phyloP scores from a whole-genome alignment of 2,113 vertebrate species.

The Terrapene triunguis region DNA sequence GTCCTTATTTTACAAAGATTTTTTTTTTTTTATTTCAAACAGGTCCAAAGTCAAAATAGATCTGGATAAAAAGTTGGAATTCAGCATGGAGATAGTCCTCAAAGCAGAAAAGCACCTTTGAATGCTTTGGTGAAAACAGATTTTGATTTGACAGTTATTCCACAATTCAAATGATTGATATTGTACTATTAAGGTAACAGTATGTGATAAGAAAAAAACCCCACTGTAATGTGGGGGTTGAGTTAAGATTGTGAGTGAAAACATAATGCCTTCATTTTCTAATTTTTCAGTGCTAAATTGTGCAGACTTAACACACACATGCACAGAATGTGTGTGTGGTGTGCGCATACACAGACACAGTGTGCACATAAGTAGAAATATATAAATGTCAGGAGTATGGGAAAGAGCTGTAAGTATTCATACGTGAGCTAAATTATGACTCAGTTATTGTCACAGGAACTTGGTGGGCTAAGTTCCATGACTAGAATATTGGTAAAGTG shows the following conservation, averaged over 20 bases:
- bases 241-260: not conserved
- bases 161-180: not conserved
- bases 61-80: not conserved
- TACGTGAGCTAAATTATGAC: too few species aligned
- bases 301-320: not conserved
- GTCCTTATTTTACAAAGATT: not conserved
- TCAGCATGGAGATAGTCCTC: not conserved
- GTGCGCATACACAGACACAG: not conserved
- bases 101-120: not conserved
- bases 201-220: not conserved
- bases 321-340: fast-evolving
- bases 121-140: fast-evolving
- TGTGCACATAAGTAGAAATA: too few species aligned
- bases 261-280: not conserved
- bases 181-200: not conserved
- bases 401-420: too few species aligned
- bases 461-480: too few species aligned
- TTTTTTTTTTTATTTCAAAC: fast-evolving
- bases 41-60: not conserved
- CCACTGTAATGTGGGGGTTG: not conserved
- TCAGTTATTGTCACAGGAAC: too few species aligned
- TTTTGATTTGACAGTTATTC: not conserved
- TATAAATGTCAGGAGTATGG: too few species aligned
- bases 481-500: not conserved
- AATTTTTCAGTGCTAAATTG: not conserved